Percentiles rank a stretch among this genome's conserved stretches.
These are phyloP conservation scores for Rhagoletis zephyria DNA, from an alignment of 1,140 invertebrate genomes.

Conservation along the genomic window DNA sequence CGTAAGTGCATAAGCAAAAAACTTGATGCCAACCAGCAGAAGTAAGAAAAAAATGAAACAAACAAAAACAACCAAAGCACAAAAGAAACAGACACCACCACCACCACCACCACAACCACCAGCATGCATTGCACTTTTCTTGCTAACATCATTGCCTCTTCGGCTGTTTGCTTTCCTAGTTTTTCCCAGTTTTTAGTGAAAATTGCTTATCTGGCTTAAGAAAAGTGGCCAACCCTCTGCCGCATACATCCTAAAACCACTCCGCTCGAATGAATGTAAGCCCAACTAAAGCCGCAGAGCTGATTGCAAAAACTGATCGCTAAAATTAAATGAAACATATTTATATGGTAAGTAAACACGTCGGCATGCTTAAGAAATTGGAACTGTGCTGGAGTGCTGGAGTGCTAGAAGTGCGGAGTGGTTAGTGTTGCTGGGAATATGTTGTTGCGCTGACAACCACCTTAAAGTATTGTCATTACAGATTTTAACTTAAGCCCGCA, in stretches of 20 bases:
- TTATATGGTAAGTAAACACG: background rate
- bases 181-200: slow-evolving; percentile 9
- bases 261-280: background rate
- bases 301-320: slow-evolving; percentile 18
- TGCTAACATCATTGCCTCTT: background rate
- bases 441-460: background rate
- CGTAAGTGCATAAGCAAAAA: slow-evolving; percentile 21
- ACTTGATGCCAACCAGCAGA: background rate
- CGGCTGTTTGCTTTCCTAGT: slow-evolving; percentile 2
- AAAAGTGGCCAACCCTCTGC: background rate
- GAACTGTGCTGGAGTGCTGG: background rate
- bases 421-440: background rate
- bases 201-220: slow-evolving; percentile 7
- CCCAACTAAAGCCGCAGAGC: background rate
- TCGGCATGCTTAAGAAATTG: slow-evolving; percentile 19
- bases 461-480: slow-evolving; percentile 1
- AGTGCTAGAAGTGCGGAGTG: too few relatives aligned
- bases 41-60: background rate
- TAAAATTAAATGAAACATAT: slow-evolving; percentile 50
- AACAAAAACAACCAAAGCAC: background rate
- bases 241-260: background rate
- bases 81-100: background rate
- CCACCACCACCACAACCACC: background rate
- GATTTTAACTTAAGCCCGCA: background rate
- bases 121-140: slow-evolving; percentile 7